Percentiles rank a stretch among this genome's conserved stretches.
phyloP scores from a whole-genome alignment of 2,888 invertebrate genomes.

The Aporophyla lueneburgensis region DNA sequence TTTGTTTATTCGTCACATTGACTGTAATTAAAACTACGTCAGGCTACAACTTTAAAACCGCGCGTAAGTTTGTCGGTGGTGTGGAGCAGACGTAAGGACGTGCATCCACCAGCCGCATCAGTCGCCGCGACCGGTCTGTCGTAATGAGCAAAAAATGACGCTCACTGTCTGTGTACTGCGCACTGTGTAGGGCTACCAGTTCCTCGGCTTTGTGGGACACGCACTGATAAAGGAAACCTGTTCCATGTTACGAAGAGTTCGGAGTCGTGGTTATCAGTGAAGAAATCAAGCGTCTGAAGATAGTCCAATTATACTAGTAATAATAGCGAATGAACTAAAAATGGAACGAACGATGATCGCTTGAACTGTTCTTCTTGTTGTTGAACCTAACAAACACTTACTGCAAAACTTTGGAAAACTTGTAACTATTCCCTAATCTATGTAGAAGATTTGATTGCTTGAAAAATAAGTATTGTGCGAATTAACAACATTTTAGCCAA shows the following conservation, averaged over 20 bases:
- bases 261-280: conserved; percentile 9
- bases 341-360: not conserved
- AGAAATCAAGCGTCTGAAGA: conserved; percentile 6
- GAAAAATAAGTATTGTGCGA: not conserved
- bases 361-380: not conserved
- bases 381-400: not conserved
- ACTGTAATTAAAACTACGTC: not conserved
- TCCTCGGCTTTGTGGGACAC: conserved; percentile 4
- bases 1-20: not conserved
- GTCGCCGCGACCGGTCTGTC: conserved; percentile 21
- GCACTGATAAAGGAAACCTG: conserved; percentile 32
- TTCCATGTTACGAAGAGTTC: conserved; percentile 10
- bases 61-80: not conserved
- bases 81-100: conserved; percentile 16
- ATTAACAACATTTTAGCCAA: not conserved
- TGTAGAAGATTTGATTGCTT: not conserved
- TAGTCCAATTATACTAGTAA: not conserved
- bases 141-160: conserved; percentile 62
- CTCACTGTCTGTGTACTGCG: conserved; percentile 18
- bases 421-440: not conserved
- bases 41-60: not conserved
- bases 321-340: conserved; percentile 3
- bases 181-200: conserved; percentile 7
- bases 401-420: not conserved
- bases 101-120: conserved; percentile 25